These are phyloP conservation scores for Protodeltote pygarga DNA, from an alignment of 2,888 invertebrate species.

Conservation along the genomic window DNA sequence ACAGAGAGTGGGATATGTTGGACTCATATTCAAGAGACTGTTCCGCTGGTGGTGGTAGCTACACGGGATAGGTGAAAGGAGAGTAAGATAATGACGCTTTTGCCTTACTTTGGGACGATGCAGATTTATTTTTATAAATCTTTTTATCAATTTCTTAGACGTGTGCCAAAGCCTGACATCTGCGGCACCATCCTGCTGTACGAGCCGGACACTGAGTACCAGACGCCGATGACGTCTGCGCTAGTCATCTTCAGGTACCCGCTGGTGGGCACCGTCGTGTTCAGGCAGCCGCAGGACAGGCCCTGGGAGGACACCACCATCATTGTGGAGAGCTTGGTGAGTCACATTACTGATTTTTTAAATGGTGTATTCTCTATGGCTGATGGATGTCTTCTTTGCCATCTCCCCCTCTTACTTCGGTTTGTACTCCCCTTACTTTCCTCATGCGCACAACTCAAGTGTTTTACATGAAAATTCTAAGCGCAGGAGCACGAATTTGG, in stretches of 20 bases:
- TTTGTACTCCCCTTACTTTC: too few species aligned
- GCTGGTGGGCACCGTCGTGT: slow-evolving; percentile 93
- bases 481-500: background rate
- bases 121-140: background rate
- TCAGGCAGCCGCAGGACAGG: slow-evolving; percentile 92
- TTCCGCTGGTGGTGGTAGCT: too few species aligned
- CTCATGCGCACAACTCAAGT: too few species aligned
- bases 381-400: too few species aligned
- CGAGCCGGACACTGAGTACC: slow-evolving; percentile 88
- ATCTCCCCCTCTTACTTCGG: too few species aligned
- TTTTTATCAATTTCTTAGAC: slow-evolving; percentile 49
- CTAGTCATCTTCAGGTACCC: slow-evolving; percentile 95
- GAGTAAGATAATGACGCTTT: background rate
- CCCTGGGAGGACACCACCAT: slow-evolving; percentile 95
- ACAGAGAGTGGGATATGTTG: too few species aligned
- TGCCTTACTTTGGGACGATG: background rate
- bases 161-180: slow-evolving; percentile 65
- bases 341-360: too few species aligned
- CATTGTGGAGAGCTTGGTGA: slow-evolving; percentile 90
- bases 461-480: background rate
- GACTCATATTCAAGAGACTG: too few species aligned
- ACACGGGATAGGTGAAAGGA: too few species aligned
- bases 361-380: too few species aligned
- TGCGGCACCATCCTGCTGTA: slow-evolving; percentile 89
- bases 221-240: slow-evolving; percentile 91